A percentile compares a stretch with the other conserved stretches of the same genome.
phyloP scores from a whole-genome alignment of 2,113 vertebrate genomes.

The Monopterus albus region DNA sequence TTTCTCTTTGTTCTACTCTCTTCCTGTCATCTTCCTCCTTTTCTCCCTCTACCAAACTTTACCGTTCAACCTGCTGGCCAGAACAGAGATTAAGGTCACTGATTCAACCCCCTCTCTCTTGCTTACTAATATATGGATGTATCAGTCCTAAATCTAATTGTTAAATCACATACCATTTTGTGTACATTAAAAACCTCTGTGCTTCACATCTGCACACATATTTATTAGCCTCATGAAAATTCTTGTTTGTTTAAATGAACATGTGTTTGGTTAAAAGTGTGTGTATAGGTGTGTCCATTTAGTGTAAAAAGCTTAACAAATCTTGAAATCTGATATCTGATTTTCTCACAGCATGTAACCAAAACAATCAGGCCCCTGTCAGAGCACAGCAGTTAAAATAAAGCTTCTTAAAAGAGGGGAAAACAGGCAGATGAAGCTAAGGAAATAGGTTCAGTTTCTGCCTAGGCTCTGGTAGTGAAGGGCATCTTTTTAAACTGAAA shows the following conservation, averaged over 20 bases:
- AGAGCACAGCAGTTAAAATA: conserved; percentile 30
- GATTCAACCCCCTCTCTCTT: conserved; percentile 39
- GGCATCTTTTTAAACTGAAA: conserved; percentile 68
- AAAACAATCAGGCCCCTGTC: conserved; percentile 66
- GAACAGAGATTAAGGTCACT: conserved; percentile 39
- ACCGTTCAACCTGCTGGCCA: conserved; percentile 52
- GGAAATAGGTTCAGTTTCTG: conserved; percentile 37
- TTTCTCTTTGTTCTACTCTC: background rate
- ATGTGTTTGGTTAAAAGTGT: conserved; percentile 5
- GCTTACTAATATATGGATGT: no score
- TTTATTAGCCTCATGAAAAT: conserved; percentile 49
- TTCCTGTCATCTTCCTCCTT: background rate
- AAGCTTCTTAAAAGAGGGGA: conserved; percentile 37
- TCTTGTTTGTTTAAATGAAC: conserved; percentile 12
- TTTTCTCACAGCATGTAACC: conserved; percentile 57
- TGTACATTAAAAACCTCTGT: conserved; percentile 20
- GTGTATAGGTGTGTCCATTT: conserved; percentile 11
- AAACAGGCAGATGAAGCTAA: conserved; percentile 41
- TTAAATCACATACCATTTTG: conserved; percentile 32
- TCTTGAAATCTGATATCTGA: conserved; percentile 35
- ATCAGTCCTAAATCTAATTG: background rate
- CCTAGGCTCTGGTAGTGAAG: conserved; percentile 49
- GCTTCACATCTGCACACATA: conserved; percentile 40
- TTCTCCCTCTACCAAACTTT: conserved; percentile 33
- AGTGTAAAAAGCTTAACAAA: conserved; percentile 43